A percentile compares a stretch with the other conserved stretches of the same genome.
Conservation (phyloP, 2,797 vertebrate genomes). For the Myripristis jacobus region DNA sequence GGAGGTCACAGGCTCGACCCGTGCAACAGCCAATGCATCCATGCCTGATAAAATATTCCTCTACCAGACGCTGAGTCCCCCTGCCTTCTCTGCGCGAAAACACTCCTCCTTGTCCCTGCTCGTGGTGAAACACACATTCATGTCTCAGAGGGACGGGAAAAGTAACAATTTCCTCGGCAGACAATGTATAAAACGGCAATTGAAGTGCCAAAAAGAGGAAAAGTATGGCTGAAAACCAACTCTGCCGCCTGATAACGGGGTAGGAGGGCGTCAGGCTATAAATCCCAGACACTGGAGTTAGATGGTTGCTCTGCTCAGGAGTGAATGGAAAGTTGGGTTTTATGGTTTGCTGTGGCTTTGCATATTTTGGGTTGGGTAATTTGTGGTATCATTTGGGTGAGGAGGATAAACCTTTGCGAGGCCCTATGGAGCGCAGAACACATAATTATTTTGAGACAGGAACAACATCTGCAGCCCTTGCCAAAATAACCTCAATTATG, state of each 20-base stretch:
- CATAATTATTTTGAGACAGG: conserved; percentile 75
- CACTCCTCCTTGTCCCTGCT: background rate
- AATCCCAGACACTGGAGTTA: background rate
- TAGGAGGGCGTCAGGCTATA: background rate
- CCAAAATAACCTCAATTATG: conserved; percentile 74
- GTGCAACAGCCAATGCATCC: background rate
- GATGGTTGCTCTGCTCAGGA: conserved; percentile 21
- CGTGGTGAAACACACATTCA: background rate
- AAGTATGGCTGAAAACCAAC: background rate
- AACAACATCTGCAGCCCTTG: conserved; percentile 67
- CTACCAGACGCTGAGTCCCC: background rate
- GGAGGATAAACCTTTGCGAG: conserved; percentile 71
- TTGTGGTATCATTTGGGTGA: conserved; percentile 75
- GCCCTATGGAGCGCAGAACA: conserved; percentile 68
- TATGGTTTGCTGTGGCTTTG: conserved; percentile 68
- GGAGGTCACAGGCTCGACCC: background rate
- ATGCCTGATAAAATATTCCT: background rate
- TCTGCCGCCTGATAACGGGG: background rate
- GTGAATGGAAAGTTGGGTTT: conserved; percentile 61
- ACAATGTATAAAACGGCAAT: conserved; percentile 11
- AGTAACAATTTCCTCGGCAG: conserved; percentile 25
- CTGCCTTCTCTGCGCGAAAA: no score
- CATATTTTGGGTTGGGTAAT: conserved; percentile 78
- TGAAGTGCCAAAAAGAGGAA: conserved; percentile 2
- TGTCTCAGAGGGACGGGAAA: conserved; percentile 17